These are phyloP conservation scores for Paedocypris sp. DNA, from an alignment of 2,113 vertebrate species.

Conservation along the genomic window DNA sequence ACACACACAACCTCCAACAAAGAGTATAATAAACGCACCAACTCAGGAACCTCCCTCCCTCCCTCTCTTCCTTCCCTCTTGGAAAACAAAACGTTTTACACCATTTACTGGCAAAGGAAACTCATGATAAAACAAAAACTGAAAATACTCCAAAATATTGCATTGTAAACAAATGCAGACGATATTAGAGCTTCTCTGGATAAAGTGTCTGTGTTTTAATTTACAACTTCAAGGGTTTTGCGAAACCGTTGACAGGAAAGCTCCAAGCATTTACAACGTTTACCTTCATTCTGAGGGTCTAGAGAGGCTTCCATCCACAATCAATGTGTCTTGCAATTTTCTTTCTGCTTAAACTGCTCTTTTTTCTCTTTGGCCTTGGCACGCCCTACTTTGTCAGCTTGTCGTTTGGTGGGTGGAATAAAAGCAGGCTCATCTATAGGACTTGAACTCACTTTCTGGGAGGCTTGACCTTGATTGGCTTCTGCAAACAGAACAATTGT, in stretches of 20 bases:
- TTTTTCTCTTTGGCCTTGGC: slow-evolving; percentile 67
- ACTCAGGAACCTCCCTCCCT: too few species aligned
- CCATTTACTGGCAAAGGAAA: too few species aligned
- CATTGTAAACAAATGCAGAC: background rate
- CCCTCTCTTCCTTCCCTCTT: too few species aligned
- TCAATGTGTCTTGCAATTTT: slow-evolving; percentile 66
- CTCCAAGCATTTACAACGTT: background rate
- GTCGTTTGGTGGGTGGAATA: slow-evolving; percentile 64
- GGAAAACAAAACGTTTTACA: too few species aligned
- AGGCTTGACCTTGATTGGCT: slow-evolving; percentile 20
- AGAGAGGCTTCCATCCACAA: too few species aligned
- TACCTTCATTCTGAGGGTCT: background rate
- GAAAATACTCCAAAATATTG: background rate
- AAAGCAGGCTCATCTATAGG: slow-evolving; percentile 54
- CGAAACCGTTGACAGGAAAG: slow-evolving; percentile 2
- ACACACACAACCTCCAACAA: too few species aligned
- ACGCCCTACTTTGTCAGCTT: slow-evolving; percentile 49
- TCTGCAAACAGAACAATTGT: slow-evolving; percentile 21
- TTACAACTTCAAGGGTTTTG: background rate
- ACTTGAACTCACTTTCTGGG: slow-evolving; percentile 36
- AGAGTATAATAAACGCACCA: too few species aligned
- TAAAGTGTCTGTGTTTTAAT: background rate
- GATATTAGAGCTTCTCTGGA: background rate
- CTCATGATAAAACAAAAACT: background rate
- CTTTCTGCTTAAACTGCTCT: slow-evolving; percentile 55